These are phyloP conservation scores for Orchesella cincta DNA, from an alignment of 1,140 invertebrate genomes.

Conservation along the genomic window DNA sequence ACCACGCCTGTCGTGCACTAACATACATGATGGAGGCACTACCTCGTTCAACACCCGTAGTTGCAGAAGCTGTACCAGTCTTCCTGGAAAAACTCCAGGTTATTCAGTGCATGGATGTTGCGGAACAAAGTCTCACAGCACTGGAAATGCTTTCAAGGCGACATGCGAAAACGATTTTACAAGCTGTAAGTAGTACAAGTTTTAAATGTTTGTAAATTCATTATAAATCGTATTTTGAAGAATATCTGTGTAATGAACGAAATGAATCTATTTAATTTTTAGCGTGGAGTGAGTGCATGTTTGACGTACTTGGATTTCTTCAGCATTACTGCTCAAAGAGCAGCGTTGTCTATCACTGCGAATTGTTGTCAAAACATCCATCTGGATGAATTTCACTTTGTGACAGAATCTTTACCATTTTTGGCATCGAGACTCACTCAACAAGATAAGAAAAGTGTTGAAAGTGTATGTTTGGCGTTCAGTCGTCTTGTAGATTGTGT, in stretches of 20 bases:
- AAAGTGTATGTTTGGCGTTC: constrained; percentile 94
- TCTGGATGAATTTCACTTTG: constrained; percentile 88
- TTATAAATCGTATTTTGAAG: neutral
- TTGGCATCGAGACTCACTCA: constrained; percentile 84
- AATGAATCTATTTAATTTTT: constrained; percentile 50
- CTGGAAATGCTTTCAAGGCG: constrained; percentile 94
- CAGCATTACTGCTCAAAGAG: constrained; percentile 91
- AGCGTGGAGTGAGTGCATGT: constrained; percentile 91
- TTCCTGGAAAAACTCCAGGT: constrained; percentile 94
- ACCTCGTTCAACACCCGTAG: constrained; percentile 91
- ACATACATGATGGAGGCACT: constrained; percentile 99
- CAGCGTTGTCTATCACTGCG: constrained; percentile 90
- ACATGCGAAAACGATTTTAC: constrained; percentile 93
- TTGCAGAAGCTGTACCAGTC: constrained; percentile 94
- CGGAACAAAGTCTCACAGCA: constrained; percentile 93
- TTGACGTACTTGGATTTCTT: constrained; percentile 97
- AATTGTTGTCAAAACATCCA: constrained; percentile 95
- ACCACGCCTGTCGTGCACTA: constrained; percentile 94
- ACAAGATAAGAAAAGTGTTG: constrained; percentile 97
- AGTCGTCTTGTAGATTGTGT: constrained; percentile 94
- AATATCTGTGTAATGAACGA: neutral
- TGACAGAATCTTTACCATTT: constrained; percentile 82
- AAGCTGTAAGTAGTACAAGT: constrained; percentile 71
- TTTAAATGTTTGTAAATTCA: no score
- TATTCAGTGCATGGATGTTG: constrained; percentile 99